phyloP scores from a whole-genome alignment of 2,888 invertebrate genomes.

The Eurytoma adleriae region DNA sequence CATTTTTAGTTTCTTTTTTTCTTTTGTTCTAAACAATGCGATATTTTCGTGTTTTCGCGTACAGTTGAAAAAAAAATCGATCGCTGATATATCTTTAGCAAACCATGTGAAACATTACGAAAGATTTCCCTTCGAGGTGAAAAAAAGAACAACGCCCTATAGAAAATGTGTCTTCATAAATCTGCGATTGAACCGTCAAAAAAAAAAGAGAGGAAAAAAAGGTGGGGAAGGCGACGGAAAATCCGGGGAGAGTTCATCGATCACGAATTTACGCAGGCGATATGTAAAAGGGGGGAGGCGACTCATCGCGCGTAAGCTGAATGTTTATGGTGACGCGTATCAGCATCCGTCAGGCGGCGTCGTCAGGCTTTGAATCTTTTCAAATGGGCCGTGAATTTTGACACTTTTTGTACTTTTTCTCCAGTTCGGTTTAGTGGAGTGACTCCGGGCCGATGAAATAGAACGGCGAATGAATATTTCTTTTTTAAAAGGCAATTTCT shows the following conservation, averaged over 20 bases:
- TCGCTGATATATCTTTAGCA: background rate
- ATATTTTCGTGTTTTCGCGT: no score
- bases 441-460: no score
- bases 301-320: background rate
- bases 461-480: no score
- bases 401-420: background rate
- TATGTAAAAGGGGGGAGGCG: no score
- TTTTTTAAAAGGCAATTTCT: no score
- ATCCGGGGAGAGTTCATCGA: slow-evolving; percentile 30
- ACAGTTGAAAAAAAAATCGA: no score
- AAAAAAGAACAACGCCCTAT: background rate
- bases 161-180: slow-evolving; percentile 32
- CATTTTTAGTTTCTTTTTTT: background rate
- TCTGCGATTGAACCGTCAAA: background rate
- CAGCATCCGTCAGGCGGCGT: slow-evolving; percentile 27
- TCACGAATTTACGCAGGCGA: slow-evolving; percentile 26
- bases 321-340: slow-evolving; percentile 18
- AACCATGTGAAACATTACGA: slow-evolving; percentile 1
- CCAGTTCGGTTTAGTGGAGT: no score
- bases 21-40: background rate
- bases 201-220: background rate
- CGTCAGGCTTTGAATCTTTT: background rate
- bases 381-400: slow-evolving; percentile 12
- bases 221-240: background rate
- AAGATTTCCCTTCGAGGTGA: background rate